These are phyloP conservation scores for Myiopsitta monachus DNA, from an alignment of 2,113 vertebrate genomes.

Conservation along the genomic window DNA sequence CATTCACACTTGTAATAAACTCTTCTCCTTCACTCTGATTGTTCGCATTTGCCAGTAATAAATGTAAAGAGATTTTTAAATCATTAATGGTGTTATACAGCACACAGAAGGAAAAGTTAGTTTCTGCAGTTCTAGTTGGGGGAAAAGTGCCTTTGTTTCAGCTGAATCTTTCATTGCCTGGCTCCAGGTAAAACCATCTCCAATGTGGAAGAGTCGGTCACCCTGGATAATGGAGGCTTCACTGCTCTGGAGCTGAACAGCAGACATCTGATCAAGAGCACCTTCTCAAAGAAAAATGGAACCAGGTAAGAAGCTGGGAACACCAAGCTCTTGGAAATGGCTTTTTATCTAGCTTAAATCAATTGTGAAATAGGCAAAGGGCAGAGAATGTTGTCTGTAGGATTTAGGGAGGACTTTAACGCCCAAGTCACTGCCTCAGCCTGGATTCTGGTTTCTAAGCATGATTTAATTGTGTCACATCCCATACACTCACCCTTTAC, in stretches of 20 bases:
- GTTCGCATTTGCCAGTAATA: background rate
- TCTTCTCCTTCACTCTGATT: background rate
- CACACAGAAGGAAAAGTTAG: background rate
- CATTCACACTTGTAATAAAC: background rate
- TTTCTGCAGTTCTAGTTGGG: background rate
- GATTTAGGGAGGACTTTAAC: background rate
- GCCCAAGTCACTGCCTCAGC: background rate
- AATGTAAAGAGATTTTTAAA: background rate
- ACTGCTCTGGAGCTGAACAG: slow-evolving; percentile 92
- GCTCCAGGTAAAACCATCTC: slow-evolving; percentile 85
- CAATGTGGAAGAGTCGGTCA: slow-evolving; percentile 86
- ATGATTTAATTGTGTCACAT: background rate
- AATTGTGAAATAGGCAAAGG: background rate
- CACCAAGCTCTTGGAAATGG: background rate
- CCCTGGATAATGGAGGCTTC: slow-evolving; percentile 93
- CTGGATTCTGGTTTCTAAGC: background rate
- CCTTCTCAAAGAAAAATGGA: slow-evolving; percentile 93
- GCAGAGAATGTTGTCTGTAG: background rate
- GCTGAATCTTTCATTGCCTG: background rate
- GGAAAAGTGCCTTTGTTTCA: background rate
- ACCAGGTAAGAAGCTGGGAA: slow-evolving; percentile 77
- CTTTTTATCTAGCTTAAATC: background rate
- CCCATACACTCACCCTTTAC: background rate
- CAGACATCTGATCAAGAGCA: slow-evolving; percentile 88
- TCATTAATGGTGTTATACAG: background rate